Percentiles rank a stretch among this genome's conserved stretches.
Conservation (phyloP, 2,888 invertebrate genomes). For the Lochmaea capreae region DNA sequence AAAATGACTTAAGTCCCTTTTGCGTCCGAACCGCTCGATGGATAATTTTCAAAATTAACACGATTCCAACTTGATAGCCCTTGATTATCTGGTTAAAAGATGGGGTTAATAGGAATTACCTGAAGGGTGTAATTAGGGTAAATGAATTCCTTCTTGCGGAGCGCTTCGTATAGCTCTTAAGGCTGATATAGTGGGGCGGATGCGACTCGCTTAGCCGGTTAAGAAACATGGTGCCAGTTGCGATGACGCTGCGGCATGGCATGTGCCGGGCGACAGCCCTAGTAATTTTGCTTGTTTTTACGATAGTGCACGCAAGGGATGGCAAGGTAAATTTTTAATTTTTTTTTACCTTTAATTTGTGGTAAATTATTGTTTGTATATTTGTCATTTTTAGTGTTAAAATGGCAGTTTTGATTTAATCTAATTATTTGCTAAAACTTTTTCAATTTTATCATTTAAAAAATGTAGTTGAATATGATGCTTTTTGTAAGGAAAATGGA, state of each 20-base stretch:
- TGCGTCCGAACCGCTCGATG: slow-evolving; percentile 39
- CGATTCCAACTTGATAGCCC: slow-evolving; percentile 3
- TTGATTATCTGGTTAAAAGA: slow-evolving; percentile 15
- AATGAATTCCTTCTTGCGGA: slow-evolving; percentile 42
- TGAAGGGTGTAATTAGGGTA: slow-evolving; percentile 44
- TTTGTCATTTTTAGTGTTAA: too few species aligned
- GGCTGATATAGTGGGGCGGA: slow-evolving; percentile 55
- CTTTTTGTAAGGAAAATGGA: too few species aligned
- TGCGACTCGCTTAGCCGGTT: slow-evolving; percentile 54
- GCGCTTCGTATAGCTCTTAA: slow-evolving; percentile 48
- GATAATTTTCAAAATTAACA: slow-evolving; percentile 43
- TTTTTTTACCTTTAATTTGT: slow-evolving; percentile 15
- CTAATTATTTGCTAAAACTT: too few species aligned
- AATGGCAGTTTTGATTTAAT: too few species aligned
- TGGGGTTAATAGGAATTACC: slow-evolving; percentile 27
- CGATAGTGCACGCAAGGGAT: slow-evolving; percentile 54
- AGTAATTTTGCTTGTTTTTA: slow-evolving; percentile 55
- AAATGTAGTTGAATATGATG: too few species aligned
- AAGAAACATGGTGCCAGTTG: slow-evolving; percentile 64
- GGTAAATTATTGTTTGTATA: too few species aligned
- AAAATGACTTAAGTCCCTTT: slow-evolving; percentile 53
- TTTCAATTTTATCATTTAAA: too few species aligned
- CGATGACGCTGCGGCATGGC: slow-evolving; percentile 65
- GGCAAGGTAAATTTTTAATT: slow-evolving; percentile 54
- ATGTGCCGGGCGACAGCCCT: slow-evolving; percentile 63